phyloP scores from a whole-genome alignment of 2,113 vertebrate species.

The Antigone vipio region DNA sequence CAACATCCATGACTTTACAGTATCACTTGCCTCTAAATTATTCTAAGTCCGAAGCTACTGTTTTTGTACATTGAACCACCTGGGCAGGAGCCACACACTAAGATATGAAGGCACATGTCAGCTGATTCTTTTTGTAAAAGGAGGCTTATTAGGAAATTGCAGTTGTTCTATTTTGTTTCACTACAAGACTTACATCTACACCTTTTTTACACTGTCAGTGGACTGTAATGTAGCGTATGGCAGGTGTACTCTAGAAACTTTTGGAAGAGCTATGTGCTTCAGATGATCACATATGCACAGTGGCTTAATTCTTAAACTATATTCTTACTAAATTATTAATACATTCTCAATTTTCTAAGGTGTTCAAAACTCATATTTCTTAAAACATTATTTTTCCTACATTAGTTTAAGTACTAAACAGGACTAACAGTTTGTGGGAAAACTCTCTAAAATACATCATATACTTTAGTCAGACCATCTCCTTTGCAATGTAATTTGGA shows the following conservation, averaged over 20 bases:
- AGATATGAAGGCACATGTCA: background rate
- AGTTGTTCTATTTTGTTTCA: background rate
- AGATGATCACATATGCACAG: background rate
- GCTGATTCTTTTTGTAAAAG: background rate
- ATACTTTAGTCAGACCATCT: background rate
- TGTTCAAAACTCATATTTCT: background rate
- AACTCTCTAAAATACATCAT: background rate
- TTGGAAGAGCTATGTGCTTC: background rate
- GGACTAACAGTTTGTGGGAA: background rate
- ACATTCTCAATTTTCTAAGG: background rate
- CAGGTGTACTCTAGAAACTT: background rate
- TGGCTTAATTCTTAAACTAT: background rate
- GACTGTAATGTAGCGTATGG: background rate
- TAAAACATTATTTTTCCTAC: background rate
- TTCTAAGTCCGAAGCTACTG: background rate
- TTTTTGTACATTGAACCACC: background rate
- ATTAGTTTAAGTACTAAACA: background rate
- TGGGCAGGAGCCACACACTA: background rate
- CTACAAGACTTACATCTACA: fast-evolving
- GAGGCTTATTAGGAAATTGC: background rate
- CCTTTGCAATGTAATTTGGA: background rate
- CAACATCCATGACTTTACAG: background rate
- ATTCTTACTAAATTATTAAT: background rate
- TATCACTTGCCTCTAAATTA: background rate
- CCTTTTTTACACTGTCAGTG: background rate